A percentile compares a stretch with the other conserved stretches of the same genome.
These are phyloP conservation scores for Malacoraja senta DNA, from an alignment of 2,797 vertebrate species.

Conservation along the genomic window DNA sequence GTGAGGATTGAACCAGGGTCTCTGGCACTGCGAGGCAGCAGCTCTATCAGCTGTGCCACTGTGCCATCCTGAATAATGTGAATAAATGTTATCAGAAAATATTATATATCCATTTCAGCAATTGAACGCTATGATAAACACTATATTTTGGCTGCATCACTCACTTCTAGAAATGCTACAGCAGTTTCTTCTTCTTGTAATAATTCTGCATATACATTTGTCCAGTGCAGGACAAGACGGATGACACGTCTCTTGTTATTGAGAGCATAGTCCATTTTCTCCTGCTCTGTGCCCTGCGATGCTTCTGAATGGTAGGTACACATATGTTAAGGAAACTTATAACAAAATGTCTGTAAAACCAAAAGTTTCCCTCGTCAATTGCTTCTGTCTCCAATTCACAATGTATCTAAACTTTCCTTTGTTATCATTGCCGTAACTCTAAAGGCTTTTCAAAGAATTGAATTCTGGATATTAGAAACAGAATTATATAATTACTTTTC, in stretches of 20 bases:
- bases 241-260: conserved; percentile 89
- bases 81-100: neutral
- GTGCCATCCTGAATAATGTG: neutral
- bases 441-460: neutral
- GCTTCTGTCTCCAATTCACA: neutral
- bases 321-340: conserved; percentile 67
- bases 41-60: no score
- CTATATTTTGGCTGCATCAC: conserved; percentile 32
- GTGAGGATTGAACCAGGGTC: no score
- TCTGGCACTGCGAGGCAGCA: no score
- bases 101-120: neutral
- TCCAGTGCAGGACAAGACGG: conserved; percentile 84
- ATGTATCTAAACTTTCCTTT: neutral
- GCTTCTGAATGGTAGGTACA: conserved; percentile 86
- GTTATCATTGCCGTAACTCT: neutral
- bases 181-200: conserved; percentile 81
- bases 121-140: neutral
- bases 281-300: conserved; percentile 89
- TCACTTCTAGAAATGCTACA: conserved; percentile 82
- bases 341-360: neutral
- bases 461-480: neutral
- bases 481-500: neutral
- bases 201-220: conserved; percentile 69
- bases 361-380: neutral
- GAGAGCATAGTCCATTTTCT: conserved; percentile 84